Percentiles rank a stretch among this genome's conserved stretches.
phyloP scores from a whole-genome alignment of 2,888 invertebrate species.

The Meiosimyza platycephala region DNA sequence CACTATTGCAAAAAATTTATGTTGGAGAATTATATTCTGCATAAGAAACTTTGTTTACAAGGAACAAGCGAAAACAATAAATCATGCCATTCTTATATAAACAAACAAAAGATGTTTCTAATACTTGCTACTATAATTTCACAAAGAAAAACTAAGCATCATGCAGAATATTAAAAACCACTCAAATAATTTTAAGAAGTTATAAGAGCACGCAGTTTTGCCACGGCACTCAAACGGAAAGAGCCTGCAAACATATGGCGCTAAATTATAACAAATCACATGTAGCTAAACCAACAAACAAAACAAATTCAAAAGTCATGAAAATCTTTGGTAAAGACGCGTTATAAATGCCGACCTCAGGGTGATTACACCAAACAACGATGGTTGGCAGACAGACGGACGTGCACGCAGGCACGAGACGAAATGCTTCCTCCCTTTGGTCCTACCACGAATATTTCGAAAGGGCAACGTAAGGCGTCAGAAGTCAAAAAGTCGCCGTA shows the following conservation, averaged over 20 bases:
- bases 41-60: too few species aligned
- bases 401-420: background rate
- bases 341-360: background rate
- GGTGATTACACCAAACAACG: background rate
- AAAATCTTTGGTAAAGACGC: background rate
- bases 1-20: too few species aligned
- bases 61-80: background rate
- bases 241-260: slow-evolving; percentile 18
- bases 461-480: background rate
- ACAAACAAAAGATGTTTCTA: background rate
- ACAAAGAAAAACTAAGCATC: background rate
- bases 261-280: slow-evolving; percentile 18
- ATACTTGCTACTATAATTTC: background rate
- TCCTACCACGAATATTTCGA: background rate
- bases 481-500: slow-evolving; percentile 30
- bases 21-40: too few species aligned
- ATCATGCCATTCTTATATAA: slow-evolving; percentile 6
- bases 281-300: slow-evolving; percentile 28
- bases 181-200: slow-evolving; percentile 3
- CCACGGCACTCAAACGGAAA: background rate
- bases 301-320: background rate
- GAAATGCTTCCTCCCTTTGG: background rate
- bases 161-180: slow-evolving; percentile 15
- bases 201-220: background rate
- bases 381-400: background rate